phyloP scores from a whole-genome alignment of 2,797 vertebrate species.

The Ibycter americanus region DNA sequence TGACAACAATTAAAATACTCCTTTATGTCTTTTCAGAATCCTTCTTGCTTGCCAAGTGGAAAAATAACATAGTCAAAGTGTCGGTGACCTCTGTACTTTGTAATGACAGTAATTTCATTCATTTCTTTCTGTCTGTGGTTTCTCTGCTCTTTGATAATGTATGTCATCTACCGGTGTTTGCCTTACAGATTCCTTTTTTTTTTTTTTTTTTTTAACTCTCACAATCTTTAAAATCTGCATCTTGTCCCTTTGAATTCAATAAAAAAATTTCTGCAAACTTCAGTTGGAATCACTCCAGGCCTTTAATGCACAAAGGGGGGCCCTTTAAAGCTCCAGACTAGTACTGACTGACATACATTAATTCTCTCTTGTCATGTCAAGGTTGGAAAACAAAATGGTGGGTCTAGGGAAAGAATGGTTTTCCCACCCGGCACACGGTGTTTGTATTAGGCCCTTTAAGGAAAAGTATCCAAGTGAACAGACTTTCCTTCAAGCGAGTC shows the following conservation, averaged over 20 bases:
- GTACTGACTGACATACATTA: neutral
- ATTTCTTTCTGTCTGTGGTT: neutral
- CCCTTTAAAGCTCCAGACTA: neutral
- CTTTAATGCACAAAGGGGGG: neutral
- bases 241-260: neutral
- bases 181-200: neutral
- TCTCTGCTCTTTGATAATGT: neutral
- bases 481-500: neutral
- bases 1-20: neutral
- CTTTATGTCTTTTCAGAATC: neutral
- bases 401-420: neutral
- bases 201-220: neutral
- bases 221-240: neutral
- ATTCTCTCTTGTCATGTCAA: neutral
- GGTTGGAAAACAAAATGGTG: neutral
- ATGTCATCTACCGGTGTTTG: neutral
- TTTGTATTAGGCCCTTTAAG: neutral
- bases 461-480: neutral
- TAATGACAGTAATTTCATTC: neutral
- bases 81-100: neutral
- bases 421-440: fast-evolving
- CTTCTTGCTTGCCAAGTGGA: neutral
- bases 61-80: neutral
- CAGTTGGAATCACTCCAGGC: neutral
- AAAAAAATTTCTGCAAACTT: neutral